Evolutionary conservation across 92 coral and sea anemone species (phyloP), one percentile per base, ranked within the genome.

Genomic region (Blastomussa wellsi): DNA sequence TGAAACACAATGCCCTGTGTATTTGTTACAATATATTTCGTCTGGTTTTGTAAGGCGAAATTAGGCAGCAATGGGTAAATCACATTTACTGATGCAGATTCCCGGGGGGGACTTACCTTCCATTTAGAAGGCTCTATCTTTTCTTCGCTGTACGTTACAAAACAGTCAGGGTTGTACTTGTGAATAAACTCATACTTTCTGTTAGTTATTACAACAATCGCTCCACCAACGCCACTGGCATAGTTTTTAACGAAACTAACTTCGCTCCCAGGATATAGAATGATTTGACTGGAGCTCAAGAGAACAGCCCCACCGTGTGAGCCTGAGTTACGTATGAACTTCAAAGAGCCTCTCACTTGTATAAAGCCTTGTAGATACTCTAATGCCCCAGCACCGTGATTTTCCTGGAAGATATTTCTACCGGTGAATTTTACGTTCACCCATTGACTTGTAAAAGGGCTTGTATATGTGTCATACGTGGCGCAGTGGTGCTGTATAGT

Each of bases 191-290:
- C 96, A 74, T 93, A 91, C 76, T 77, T 86, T 20, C 86, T 79
- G 70, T 86, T 90, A 13, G 94, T 84, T 19, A 57, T 74, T 20
- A 94, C 95, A 36, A 84, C 3, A 28, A 96, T 39, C 11, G 98
- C 98, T 10, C 98, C 98, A 7, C 98, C 98, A 49, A 80, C 36
- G 28, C 90, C 76, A 33, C 78, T 69, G 66, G 96, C 98, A 52
- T 36, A 66, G 73, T 96, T 96, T 15, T 80, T 75, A 17, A 55
- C 66, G 60, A 96, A 96, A 37, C 80, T 68, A 74, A 96, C 76
- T n/a, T 94, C 88, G 32, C 98, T 92, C n/a, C 86, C 77, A 5
- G 96, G 98, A 69, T 92, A 78, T 33, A 96, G 78, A 35, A 82
- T 91, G 5, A 96, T 88, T 83, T 96, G 98, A 15, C 98, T 90